Evolutionary conservation across 2,113 vertebrate genomes (phyloP).

Genomic region (Gallinago undulata): DNA sequence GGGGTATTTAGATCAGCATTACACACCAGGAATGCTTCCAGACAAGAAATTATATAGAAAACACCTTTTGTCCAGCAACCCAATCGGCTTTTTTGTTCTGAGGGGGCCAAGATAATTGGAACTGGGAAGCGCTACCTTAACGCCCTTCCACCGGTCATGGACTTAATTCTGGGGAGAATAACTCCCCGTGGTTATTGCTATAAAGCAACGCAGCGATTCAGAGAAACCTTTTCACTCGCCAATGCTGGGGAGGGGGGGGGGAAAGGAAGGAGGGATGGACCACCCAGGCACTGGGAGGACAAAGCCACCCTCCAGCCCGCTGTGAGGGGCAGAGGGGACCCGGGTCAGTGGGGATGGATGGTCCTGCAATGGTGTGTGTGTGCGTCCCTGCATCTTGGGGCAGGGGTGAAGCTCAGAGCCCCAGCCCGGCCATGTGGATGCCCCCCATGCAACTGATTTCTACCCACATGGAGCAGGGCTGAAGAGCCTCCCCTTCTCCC

Average conservation of each 20-base stretch:
- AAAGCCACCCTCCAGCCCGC: constrained; percentile 12
- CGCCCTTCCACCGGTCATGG: constrained; percentile 32
- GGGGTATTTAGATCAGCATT: background rate
- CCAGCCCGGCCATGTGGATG: rapidly evolving
- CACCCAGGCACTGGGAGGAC: constrained; percentile 45
- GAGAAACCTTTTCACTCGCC: constrained; percentile 42
- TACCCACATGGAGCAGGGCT: rapidly evolving
- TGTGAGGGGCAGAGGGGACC: background rate
- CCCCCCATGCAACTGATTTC: background rate
- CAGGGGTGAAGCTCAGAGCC: background rate
- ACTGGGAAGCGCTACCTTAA: constrained; percentile 39
- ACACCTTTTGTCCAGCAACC: constrained; percentile 10
- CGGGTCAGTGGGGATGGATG: background rate
- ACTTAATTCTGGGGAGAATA: constrained; percentile 59
- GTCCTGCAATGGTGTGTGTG: background rate
- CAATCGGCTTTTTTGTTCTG: constrained; percentile 53
- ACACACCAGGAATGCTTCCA: background rate
- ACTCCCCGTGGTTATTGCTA: constrained; percentile 60
- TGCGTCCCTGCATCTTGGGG: background rate
- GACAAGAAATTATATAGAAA: constrained; percentile 36
- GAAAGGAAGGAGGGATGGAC: background rate
- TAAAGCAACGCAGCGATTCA: constrained; percentile 30
- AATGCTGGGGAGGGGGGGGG: no score
- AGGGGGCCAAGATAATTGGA: constrained; percentile 39
- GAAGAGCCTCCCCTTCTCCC: background rate